Evolutionary conservation across 1,140 invertebrate genomes (phyloP), one percentile per base, ranked within the genome.

Genomic region (Plectrocnemia conspersa): DNA sequence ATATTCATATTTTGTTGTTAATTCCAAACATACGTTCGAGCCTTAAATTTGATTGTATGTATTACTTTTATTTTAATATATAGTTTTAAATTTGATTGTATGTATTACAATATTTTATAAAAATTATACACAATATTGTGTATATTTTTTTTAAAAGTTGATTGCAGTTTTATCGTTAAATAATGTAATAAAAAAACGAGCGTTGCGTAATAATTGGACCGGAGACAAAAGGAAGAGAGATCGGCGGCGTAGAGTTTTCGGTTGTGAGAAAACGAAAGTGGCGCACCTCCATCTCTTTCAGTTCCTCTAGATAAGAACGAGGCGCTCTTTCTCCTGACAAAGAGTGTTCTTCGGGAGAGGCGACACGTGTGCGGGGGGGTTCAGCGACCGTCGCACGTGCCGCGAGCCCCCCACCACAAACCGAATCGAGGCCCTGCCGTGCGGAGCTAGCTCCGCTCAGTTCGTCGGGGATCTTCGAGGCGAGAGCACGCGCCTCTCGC

Each of bases 351-450:
- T 38, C 46, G 29, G 29, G 29, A 18, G 24, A 41, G 42, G 18
- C 45, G 47, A 50, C 47, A 50, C 47, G 33, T 50, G 47, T 48
- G 27, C 27, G 46, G 18, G 24, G 23, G 18, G 35, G 47, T 35
- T 50, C 47, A 38, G 33, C 47, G 47, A 50, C 47, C 47, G 47
- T 50, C 47, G 47, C 47, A 50, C 47, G 47, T 50, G 47, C 47
- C 47, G 47, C 47, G 19, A 23, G 23, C 33, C 22, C 35, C 11
- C 27, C 29, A n/a, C 16, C 45, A 21, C 46, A 2, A 18, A 25
- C 15, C 24, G 22, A 2, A n/a, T 27, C 24, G n/a, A 2, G 42
- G 4, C 42, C 24, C 15, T 7, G 9, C 21, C 3, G n/a, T 11
- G 7, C 42, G 18, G 13, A 19, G 23, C 21, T 19, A n/a, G 5